Evolutionary conservation across 2,113 vertebrate species (phyloP).

Genomic region (Oceanodroma tethys): DNA sequence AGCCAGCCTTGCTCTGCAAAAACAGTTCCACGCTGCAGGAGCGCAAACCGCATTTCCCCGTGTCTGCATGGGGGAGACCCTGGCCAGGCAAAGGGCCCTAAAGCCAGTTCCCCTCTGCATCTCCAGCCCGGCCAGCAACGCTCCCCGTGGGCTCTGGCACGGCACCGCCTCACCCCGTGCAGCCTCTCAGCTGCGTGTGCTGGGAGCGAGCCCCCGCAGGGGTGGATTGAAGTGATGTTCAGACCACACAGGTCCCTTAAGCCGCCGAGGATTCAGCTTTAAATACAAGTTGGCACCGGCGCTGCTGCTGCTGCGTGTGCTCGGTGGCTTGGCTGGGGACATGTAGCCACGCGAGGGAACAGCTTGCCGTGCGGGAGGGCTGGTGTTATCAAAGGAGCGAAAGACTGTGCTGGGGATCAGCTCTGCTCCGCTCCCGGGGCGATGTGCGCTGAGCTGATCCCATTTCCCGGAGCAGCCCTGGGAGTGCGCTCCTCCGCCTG

Average conservation of each 20-base stretch:
- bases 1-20: neutral
- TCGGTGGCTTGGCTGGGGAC: neutral
- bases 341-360: conserved; percentile 32
- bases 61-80: accelerated
- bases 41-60: accelerated
- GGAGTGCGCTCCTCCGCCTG: accelerated
- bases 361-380: neutral
- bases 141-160: neutral
- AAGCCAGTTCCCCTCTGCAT: accelerated
- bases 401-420: neutral
- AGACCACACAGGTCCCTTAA: conserved; percentile 33
- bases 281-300: neutral
- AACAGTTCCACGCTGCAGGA: neutral
- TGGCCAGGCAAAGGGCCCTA: neutral
- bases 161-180: accelerated
- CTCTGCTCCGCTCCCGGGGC: neutral
- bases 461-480: accelerated
- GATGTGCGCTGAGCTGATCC: accelerated
- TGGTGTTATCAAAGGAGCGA: neutral
- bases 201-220: neutral
- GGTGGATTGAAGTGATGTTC: neutral
- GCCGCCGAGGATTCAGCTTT: neutral
- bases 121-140: accelerated
- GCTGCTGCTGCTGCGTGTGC: neutral
- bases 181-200: neutral